Conservation (phyloP, 2,888 invertebrate genomes). For the Aphodius sticticus region DNA sequence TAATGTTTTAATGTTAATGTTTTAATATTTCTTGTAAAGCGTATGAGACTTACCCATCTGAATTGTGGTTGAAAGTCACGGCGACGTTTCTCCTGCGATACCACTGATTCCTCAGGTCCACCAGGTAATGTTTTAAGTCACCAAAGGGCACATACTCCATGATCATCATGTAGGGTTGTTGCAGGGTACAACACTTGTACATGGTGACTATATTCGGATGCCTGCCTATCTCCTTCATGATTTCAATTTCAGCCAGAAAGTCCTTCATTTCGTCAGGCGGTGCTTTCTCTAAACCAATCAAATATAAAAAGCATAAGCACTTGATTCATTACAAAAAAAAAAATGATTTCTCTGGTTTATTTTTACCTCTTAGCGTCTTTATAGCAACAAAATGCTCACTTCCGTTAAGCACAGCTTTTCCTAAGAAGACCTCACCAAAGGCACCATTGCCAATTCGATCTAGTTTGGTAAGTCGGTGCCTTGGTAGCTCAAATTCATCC, state of each 20-base stretch:
- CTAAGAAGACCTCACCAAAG: conserved; percentile 77
- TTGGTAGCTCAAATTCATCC: conserved; percentile 54
- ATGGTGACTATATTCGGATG: conserved; percentile 80
- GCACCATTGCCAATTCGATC: conserved; percentile 76
- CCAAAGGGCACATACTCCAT: conserved; percentile 84
- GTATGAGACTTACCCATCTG: background rate
- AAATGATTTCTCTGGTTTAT: background rate
- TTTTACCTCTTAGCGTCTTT: conserved; percentile 73
- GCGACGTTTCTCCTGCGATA: conserved; percentile 7
- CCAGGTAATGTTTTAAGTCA: conserved; percentile 72
- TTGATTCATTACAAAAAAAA: no score
- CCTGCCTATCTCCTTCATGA: conserved; percentile 78
- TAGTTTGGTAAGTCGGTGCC: conserved; percentile 60
- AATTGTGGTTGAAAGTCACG: background rate
- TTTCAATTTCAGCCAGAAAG: conserved; percentile 78
- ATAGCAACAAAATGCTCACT: conserved; percentile 72
- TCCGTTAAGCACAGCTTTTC: conserved; percentile 64
- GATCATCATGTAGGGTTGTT: conserved; percentile 75
- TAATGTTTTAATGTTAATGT: no score
- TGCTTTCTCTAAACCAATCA: conserved; percentile 61
- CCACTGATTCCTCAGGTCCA: conserved; percentile 60
- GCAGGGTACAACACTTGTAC: conserved; percentile 76
- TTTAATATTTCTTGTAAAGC: no score
- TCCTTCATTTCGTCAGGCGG: conserved; percentile 70
- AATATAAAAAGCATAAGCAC: background rate